Base-by-base conservation (phyloP, 2,797 vertebrate species). In the Melanotaenia boesemani region DNA sequence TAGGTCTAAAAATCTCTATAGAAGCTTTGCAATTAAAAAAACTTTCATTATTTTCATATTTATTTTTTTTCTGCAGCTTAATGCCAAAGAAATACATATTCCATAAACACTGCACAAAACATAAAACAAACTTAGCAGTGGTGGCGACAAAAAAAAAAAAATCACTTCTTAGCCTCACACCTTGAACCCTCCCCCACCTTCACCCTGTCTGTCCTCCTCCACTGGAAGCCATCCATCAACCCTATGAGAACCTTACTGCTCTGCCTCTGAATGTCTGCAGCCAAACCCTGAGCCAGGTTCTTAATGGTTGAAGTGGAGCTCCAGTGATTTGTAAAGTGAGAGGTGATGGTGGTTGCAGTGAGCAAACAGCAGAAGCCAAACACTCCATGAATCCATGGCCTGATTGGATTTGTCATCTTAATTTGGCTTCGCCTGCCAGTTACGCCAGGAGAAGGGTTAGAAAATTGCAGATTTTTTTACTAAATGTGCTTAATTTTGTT, bases 301-400 rank as follows among this genome's bases (percentile, higher is more conserved):
- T 44, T 94, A 91, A 94, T 92, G 89, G 91, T 90, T 93, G 90
- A 90, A 94, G 90, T 72, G 70, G 48, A 83, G 86, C 85, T 76
- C 77, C 92, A 90, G 92, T 94, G 93, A 95, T 95, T 94, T 93
- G 93, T 94, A 91, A 94, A 89, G 93, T 94, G 94, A 91, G 90
- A 87, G 86, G 79, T 54, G 90, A 93, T 74, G 65, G 83, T 68
- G 72, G 64, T 74, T 76, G 84, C 69, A 63, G 56, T 77, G 77
- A 85, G 85, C 71, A 70, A 63, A 73, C 48, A 20, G 73, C 50
- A 46, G 68, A 65, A 83, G 76, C 79, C 77, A 83, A 82, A 88
- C 82, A 86, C 82, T 84, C 91, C 84, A 94, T 87, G 89, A 93
- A 86, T 88, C 86, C 69, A 88, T 72, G 57, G 81, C 76, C 77